Evolutionary conservation across 2,113 vertebrate genomes (phyloP), one percentile per base, ranked within the genome.

Genomic region (Chaenogobius annularis): DNA sequence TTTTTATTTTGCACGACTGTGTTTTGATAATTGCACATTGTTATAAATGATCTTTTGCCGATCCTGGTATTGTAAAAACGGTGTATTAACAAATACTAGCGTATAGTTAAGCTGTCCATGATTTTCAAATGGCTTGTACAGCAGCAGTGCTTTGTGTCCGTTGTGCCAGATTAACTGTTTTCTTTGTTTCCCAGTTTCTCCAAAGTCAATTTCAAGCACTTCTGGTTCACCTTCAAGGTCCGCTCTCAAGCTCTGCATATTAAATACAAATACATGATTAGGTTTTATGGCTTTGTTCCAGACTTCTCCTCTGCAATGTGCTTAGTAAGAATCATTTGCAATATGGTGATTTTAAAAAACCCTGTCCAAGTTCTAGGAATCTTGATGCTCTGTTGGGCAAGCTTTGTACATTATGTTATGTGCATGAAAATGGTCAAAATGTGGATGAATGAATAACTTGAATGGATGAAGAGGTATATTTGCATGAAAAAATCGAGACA

Each of bases 161-260:
- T 26, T 31, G 14, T 17, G 58, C 58, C 26, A 61, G 58, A 61
- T 61, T 61, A 61, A 23, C 58, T 3, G 54, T 22, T 59, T 63
- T 31, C 4, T 63, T 63, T 63, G 17, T 43, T 43, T 43, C 35
- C 31, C 61, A 43, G 19, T 40, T 63, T 63, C 35, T 40, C 61
- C 35, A 63, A 63, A 15, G 61, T 63, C 61, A 63, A 63, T 63
- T 40, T 63, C 61, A 40, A 63, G 61, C 35, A 63, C 35, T 63
- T 40, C 61, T 40, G 35, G 35, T 63, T 37, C 61, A 63, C 35
- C 35, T 63, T 63, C 61, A 63, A 61, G 58, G 35, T 61, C 58
- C 15, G 58, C 23, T 61, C 23, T 61, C 58, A 35, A 31, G 58
- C 58, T 31, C 58, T 61, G 58, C 58, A 61, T 61, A 63, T 63